Evolutionary conservation across 2,113 vertebrate genomes (phyloP), one percentile per base, ranked within the genome.

Genomic region (Chamaetylas fuelleborni): DNA sequence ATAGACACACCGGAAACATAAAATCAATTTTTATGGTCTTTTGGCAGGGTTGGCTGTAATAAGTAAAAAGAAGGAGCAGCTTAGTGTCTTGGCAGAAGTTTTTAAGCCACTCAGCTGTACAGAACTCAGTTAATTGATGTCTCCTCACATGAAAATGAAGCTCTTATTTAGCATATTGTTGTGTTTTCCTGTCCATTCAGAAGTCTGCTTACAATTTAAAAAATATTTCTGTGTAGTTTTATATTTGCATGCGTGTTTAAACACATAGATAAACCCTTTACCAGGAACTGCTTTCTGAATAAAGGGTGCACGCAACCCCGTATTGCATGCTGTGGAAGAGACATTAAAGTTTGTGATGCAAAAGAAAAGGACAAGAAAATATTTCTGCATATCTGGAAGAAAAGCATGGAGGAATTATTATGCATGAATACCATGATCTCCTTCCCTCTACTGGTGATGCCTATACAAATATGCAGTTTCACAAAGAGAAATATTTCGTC

Each of bases 11-110:
- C 23, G 48, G 96, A 86, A 96, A 90, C 79, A 92, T 80, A 95
- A 96, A 95, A 96, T 94, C 81, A 92, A 70, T 97, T 80, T 92
- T 93, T 94, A 95, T 93, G 86, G 81, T 88, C 78, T 89, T 96
- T 94, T 90, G 86, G 76, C 85, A 89, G 72, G 60, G 64, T 93
- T 95, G 22, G 19, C 90, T 95, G 38, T 88, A 81, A 60, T 95
- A 72, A 96, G 90, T 97, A 94, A 92, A 92, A 95, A 87, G 78
- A 73, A 92, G 81, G 83, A 88, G 31, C 90, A 88, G 71, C 82
- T 57, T 81, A 71, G 74, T 42, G 50, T 96, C 79, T 88, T 85
- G 67, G 87, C 92, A 86, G 69, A 97, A 82, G 67, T 94, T 97
- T 97, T 94, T 82, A 97, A 95, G n/a, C 42, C 56, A 93, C 84